Evolutionary conservation across 2,888 invertebrate species (phyloP).

Genomic region (Hetaerina titia): DNA sequence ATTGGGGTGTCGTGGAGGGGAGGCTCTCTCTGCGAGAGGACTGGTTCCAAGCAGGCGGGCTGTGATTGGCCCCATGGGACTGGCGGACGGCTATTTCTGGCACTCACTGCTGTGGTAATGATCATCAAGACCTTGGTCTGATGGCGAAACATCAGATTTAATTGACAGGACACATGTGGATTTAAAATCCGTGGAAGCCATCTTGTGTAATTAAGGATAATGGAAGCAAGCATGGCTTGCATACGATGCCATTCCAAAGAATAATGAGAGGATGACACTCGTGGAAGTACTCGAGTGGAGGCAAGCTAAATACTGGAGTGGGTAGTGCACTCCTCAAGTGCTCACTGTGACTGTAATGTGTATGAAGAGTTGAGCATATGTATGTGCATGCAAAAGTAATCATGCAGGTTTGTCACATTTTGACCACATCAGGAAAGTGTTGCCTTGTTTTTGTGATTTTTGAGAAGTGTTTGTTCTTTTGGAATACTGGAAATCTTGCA

Average conservation of each 20-base stretch:
- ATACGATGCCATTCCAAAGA: slow-evolving; percentile 47
- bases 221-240: not conserved
- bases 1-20: slow-evolving; percentile 55
- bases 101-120: not conserved
- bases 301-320: not conserved
- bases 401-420: not conserved
- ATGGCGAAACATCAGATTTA: not conserved
- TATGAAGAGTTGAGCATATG: too few species aligned
- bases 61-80: slow-evolving; percentile 41
- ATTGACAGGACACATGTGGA: not conserved
- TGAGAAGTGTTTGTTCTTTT: slow-evolving; percentile 4
- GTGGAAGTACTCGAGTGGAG: not conserved
- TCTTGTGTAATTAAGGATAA: not conserved
- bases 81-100: slow-evolving; percentile 37
- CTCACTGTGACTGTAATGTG: too few species aligned
- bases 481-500: slow-evolving; percentile 35
- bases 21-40: slow-evolving; percentile 50
- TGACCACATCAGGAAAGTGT: slow-evolving; percentile 12
- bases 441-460: slow-evolving; percentile 25
- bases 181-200: not conserved
- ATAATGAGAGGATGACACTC: not conserved
- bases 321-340: not conserved
- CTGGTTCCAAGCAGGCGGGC: slow-evolving; percentile 42
- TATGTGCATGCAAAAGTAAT: not conserved
- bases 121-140: not conserved